Conservation (phyloP, 2,797 vertebrate species). For the Acanthopagrus latus region DNA sequence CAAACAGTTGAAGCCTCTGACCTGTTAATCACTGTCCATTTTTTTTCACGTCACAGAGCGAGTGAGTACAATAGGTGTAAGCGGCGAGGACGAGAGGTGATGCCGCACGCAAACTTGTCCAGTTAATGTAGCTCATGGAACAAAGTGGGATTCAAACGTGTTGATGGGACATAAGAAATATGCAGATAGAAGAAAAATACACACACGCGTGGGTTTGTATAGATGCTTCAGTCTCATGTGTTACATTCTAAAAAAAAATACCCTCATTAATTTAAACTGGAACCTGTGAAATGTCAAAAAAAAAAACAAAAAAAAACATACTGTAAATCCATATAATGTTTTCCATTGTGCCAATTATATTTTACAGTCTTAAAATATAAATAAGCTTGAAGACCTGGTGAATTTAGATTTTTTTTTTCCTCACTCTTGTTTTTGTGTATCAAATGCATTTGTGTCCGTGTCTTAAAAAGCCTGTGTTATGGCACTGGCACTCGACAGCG, state of each 20-base stretch:
- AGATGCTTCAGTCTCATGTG: conserved; percentile 70
- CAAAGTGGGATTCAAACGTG: conserved; percentile 49
- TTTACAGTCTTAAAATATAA: conserved; percentile 82
- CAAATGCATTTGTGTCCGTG: conserved; percentile 74
- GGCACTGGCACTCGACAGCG: conserved; percentile 68
- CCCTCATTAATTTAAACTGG: conserved; percentile 76
- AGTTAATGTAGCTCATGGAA: conserved; percentile 64
- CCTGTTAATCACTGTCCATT: conserved; percentile 72
- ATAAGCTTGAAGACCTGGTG: conserved; percentile 81
- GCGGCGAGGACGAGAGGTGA: conserved; percentile 8
- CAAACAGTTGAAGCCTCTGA: conserved; percentile 55
- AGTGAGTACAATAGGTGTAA: conserved; percentile 36
- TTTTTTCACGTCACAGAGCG: conserved; percentile 49
- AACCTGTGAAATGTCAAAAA: conserved; percentile 75
- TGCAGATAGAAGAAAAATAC: conserved; percentile 51
- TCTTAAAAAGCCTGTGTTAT: conserved; percentile 73
- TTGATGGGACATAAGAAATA: conserved; percentile 54
- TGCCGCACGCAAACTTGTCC: conserved; percentile 59
- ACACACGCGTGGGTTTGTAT: conserved; percentile 63
- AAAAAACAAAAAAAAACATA: conserved; percentile 49
- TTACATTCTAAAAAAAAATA: conserved; percentile 45
- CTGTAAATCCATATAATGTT: conserved; percentile 69
- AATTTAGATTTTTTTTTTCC: conserved; percentile 66
- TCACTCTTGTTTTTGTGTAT: conserved; percentile 78
- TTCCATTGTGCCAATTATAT: conserved; percentile 76